Conservation (phyloP, 2,888 invertebrate species). For the Synergus itoensis region DNA sequence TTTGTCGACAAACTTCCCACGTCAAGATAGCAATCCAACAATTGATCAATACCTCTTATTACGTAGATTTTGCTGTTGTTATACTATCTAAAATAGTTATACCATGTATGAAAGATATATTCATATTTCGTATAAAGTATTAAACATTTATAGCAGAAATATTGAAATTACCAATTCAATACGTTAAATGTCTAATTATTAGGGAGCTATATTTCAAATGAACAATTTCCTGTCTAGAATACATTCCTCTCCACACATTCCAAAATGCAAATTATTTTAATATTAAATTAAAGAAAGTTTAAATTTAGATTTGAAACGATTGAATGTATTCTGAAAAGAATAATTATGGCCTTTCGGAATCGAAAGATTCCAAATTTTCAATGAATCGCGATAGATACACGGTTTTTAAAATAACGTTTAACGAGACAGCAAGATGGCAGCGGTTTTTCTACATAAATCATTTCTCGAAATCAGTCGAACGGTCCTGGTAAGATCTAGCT, state of each 20-base stretch:
- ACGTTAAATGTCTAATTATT: background rate
- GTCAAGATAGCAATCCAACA: background rate
- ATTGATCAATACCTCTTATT: background rate
- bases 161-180: background rate
- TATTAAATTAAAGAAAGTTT: background rate
- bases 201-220: background rate
- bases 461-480: conserved; percentile 45
- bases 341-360: background rate
- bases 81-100: too few relatives aligned
- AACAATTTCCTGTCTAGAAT: background rate
- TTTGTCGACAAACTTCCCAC: background rate
- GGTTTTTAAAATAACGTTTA: conserved; percentile 47
- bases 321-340: background rate
- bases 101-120: too few relatives aligned
- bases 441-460: conserved; percentile 70
- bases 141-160: too few relatives aligned
- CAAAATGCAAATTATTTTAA: background rate
- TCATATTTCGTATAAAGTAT: too few relatives aligned
- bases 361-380: background rate
- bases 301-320: background rate
- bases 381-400: conserved; percentile 2
- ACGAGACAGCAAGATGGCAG: conserved; percentile 81
- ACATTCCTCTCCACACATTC: background rate
- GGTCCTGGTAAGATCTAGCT: conserved; percentile 66
- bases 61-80: too few relatives aligned